Percentiles rank a stretch among this genome's conserved stretches.
Evolutionary conservation across 2,797 vertebrate genomes (phyloP).

Genomic region (Caiman crocodilus): DNA sequence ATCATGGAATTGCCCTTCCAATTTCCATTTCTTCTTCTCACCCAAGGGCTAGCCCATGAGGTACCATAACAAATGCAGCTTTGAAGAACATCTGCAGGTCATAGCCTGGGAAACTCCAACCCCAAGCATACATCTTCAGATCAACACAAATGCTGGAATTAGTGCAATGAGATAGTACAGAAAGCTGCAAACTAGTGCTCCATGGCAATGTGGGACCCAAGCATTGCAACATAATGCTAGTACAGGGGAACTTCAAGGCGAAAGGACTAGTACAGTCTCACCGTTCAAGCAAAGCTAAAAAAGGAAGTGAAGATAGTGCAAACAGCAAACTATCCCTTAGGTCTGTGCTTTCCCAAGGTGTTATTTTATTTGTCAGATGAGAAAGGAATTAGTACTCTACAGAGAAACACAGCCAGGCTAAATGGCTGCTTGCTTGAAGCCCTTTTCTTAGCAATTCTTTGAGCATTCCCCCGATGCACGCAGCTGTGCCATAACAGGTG

Average conservation of each 20-base stretch:
- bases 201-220: background rate
- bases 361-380: too few species aligned
- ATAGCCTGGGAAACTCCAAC: background rate
- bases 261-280: background rate
- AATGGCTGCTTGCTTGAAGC: background rate
- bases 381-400: background rate
- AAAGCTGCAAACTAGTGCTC: too few species aligned
- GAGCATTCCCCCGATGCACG: background rate
- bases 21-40: background rate
- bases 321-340: background rate
- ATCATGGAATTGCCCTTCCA: background rate
- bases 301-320: background rate
- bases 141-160: background rate
- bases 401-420: background rate
- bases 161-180: background rate
- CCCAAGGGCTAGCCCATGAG: too few species aligned
- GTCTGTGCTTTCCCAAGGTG: too few species aligned
- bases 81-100: too few species aligned
- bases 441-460: too few species aligned
- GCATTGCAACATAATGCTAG: background rate
- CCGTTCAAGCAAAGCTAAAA: background rate
- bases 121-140: background rate
- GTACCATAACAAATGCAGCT: too few species aligned
- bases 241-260: background rate
- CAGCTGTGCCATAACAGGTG: background rate